These are phyloP conservation scores for Panurus biarmicus DNA, from an alignment of 2,113 vertebrate genomes.

Conservation along the genomic window DNA sequence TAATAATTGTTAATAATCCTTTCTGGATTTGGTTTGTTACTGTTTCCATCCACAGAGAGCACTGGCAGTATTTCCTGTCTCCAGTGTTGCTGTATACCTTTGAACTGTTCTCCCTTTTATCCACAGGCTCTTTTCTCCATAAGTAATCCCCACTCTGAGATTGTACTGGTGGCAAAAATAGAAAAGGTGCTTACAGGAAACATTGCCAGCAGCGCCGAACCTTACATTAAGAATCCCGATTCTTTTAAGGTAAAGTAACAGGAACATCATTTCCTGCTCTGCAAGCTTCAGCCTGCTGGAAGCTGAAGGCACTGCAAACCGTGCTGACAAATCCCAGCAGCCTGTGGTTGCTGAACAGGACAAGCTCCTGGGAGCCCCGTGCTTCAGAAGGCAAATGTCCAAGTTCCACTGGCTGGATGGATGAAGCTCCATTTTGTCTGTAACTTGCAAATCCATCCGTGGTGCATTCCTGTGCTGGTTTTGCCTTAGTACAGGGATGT, in stretches of 20 bases:
- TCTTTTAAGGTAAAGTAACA: constrained; percentile 85
- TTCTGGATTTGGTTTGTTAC: background rate
- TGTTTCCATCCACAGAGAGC: background rate
- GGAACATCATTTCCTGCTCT: background rate
- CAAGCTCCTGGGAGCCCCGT: background rate
- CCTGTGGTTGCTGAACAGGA: background rate
- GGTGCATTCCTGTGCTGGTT: background rate
- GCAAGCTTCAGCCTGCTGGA: background rate
- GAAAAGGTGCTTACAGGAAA: constrained; percentile 96
- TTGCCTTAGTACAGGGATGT: background rate
- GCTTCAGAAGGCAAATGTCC: background rate
- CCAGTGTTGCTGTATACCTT: background rate
- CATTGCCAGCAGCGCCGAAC: constrained; percentile 86
- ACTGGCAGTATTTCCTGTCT: background rate
- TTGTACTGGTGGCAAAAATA: constrained; percentile 90
- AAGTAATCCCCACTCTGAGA: constrained; percentile 90
- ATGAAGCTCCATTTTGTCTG: background rate
- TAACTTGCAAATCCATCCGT: accelerated
- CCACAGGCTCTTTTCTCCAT: constrained; percentile 91
- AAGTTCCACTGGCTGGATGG: background rate
- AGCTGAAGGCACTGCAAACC: background rate
- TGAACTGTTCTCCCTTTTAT: background rate
- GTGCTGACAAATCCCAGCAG: background rate
- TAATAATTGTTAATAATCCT: background rate
- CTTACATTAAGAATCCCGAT: constrained; percentile 95